Percentiles rank a stretch among this genome's conserved stretches.
phyloP scores from a whole-genome alignment of 2,888 invertebrate genomes.

The Nezara viridula region DNA sequence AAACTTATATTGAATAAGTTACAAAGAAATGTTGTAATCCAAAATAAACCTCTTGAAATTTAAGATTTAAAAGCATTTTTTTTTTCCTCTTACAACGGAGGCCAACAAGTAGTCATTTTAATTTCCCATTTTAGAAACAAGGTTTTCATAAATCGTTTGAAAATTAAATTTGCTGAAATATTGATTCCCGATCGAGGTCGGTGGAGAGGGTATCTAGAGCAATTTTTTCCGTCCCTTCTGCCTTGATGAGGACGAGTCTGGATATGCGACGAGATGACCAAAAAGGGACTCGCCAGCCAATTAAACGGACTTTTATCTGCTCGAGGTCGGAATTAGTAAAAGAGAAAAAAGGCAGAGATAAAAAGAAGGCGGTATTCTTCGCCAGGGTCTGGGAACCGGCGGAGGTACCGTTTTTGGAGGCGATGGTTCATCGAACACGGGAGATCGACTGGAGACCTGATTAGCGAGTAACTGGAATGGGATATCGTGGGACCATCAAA shows the following conservation, averaged over 20 bases:
- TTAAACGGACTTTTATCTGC: slow-evolving; percentile 49
- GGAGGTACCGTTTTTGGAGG: slow-evolving; percentile 36
- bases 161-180: too few species aligned
- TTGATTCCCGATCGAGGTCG: neutral
- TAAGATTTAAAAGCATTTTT: too few species aligned
- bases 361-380: slow-evolving; percentile 23
- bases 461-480: neutral
- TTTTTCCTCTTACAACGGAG: too few species aligned
- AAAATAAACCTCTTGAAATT: too few species aligned
- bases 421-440: slow-evolving; percentile 33
- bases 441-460: neutral
- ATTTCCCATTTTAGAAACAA: neutral
- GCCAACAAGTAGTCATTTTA: neutral
- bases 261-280: slow-evolving; percentile 43
- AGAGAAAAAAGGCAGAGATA: neutral
- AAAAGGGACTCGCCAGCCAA: slow-evolving; percentile 35
- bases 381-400: slow-evolving; percentile 20
- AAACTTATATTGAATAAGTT: too few species aligned
- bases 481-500: neutral
- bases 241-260: slow-evolving; percentile 5
- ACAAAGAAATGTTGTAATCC: too few species aligned
- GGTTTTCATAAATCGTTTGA: too few species aligned
- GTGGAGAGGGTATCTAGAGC: neutral
- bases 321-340: slow-evolving; percentile 42
- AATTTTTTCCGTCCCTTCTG: slow-evolving; percentile 16